Percentiles rank a stretch among this genome's conserved stretches.
Evolutionary conservation across 2,888 invertebrate genomes (phyloP).

Genomic region (Trachelus iudaicus): DNA sequence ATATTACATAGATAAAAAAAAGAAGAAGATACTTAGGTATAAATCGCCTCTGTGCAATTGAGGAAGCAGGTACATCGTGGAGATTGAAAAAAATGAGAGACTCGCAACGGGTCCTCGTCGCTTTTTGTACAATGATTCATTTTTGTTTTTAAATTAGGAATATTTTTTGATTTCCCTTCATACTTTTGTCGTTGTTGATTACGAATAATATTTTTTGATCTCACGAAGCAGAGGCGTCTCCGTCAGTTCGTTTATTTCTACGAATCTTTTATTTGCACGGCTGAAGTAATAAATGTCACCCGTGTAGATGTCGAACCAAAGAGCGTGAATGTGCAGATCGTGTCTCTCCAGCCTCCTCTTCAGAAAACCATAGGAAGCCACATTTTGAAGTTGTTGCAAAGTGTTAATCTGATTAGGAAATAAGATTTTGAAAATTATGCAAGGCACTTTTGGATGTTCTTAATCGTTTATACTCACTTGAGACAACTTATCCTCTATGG

Average conservation of each 20-base stretch:
- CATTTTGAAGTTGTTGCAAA: constrained; percentile 90
- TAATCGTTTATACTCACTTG: constrained; percentile 72
- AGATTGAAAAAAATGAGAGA: not conserved
- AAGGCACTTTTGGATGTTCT: not conserved
- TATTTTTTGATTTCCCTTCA: not conserved
- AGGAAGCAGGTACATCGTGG: not conserved
- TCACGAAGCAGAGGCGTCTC: constrained; percentile 81
- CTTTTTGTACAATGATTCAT: not conserved
- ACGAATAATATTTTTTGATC: constrained; percentile 84
- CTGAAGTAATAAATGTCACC: constrained; percentile 97
- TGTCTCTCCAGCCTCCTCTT: constrained; percentile 83
- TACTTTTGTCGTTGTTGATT: constrained; percentile 25
- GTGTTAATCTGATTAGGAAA: constrained; percentile 77
- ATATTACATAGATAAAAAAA: not conserved
- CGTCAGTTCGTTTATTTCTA: constrained; percentile 86
- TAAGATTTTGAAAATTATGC: constrained; percentile 3
- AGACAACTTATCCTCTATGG: constrained; percentile 91
- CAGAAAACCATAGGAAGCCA: constrained; percentile 92
- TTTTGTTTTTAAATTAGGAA: not conserved
- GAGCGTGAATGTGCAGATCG: constrained; percentile 88
- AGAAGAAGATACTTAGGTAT: not conserved
- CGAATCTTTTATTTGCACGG: constrained; percentile 84
- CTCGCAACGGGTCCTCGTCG: not conserved
- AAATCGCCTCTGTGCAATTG: not conserved
- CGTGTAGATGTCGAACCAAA: constrained; percentile 98